Evolutionary conservation across 2,113 vertebrate species (phyloP), one percentile per base, ranked within the genome.

Genomic region (Podocnemis expansa): DNA sequence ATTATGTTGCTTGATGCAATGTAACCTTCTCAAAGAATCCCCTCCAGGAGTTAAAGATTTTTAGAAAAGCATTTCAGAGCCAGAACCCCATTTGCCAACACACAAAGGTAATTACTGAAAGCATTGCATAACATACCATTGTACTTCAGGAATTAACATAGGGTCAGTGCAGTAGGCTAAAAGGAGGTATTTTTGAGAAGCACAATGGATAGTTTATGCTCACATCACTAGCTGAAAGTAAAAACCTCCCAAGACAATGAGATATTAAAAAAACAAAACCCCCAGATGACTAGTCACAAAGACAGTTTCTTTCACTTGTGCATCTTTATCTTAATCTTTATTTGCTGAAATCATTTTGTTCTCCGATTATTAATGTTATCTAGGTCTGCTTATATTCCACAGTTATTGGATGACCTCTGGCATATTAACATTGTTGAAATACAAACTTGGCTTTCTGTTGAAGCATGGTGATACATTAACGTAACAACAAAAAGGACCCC

Each of bases 41-140:
- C 47, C 41, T 81, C 3, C 41, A 93, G 89, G 79, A 96, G 49
- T 75, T 31, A 67, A 21, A 58, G n/a, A 88, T 90, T 95, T 60
- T 86, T 90, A 84, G 89, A 83, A 78, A 75, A 12, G 10, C 13
- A 92, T 82, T 83, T 80, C 13, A 29, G 24, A 78, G 10, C 8
- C 79, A 63, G 78, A 80, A 91, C 93, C 55, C 12, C 6, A 31
- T 80, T 87, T 78, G 41, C 45, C 54, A 31, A 43, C 29, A 52
- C 2, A 88, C 52, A 91, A 88, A 54, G 29, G 4, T 79, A 91
- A 82, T 84, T 85, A 84, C 67, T 14, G 78, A 94, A 93, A 95
- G 21, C 22, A 56, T 90, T 85, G 45, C 41, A 67, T 89, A 92
- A 82, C 25, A 81, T 43, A 34, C 3, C 41, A 9, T 63, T 93